These are phyloP conservation scores for Orcinus orca DNA, from an alignment of 2,113 vertebrate genomes.

Conservation along the genomic window DNA sequence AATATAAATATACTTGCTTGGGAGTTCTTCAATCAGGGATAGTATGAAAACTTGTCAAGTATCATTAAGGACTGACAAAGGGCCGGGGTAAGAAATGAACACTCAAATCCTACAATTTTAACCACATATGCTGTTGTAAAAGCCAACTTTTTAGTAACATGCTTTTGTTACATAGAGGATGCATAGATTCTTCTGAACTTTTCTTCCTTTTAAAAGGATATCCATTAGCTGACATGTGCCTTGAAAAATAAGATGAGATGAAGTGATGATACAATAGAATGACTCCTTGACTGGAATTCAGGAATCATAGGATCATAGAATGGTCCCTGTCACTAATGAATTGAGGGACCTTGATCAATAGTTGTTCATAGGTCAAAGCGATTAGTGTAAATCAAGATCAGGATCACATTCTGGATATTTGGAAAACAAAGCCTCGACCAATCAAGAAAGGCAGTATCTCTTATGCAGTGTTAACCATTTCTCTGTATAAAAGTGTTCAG, in stretches of 20 bases:
- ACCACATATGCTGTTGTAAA: neutral
- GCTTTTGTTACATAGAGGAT: neutral
- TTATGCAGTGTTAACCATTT: rapidly evolving
- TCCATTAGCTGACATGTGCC: neutral
- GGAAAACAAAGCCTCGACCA: neutral
- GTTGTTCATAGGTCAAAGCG: neutral
- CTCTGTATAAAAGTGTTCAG: neutral
- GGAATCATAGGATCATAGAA: neutral
- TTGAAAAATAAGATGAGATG: neutral
- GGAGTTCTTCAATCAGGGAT: neutral
- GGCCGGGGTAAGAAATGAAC: neutral
- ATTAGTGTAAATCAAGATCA: neutral
- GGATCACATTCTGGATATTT: neutral
- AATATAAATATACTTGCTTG: neutral
- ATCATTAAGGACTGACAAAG: neutral
- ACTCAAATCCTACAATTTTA: neutral
- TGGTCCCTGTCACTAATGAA: neutral
- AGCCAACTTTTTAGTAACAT: neutral
- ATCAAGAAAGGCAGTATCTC: neutral
- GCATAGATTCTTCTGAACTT: neutral
- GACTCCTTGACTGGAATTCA: neutral
- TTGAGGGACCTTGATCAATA: neutral
- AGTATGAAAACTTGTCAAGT: neutral
- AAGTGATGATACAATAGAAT: neutral
- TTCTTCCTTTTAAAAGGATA: neutral